Evolutionary conservation across 2,113 vertebrate genomes (phyloP), one percentile per base, ranked within the genome.

Genomic region (Triplophysa dalaica): DNA sequence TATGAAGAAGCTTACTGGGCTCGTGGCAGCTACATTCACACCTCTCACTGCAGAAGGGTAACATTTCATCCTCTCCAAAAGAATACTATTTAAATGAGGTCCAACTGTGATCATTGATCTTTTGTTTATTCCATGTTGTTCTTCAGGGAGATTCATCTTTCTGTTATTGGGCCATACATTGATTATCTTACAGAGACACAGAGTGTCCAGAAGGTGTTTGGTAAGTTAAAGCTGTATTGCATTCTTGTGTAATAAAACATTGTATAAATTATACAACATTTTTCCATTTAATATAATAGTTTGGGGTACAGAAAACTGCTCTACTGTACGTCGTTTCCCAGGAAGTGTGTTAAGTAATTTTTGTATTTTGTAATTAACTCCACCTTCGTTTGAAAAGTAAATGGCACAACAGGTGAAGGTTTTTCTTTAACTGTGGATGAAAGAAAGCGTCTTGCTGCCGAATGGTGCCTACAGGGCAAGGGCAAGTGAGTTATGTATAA

Each of bases 391-490:
- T 87, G 80, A 82, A 85, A 88, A 99, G 98, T 99, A 86, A 98
- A 99, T 33, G 97, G 98, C 77, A 98, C 97, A 13, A 99, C 97
- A 0, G 98, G 96, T 85, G 98, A 99, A 88, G 92, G 97, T 64
- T 87, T 95, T 88, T 97, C 98, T 68, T 91, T 99, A 21, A 95
- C 81, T 69, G 48, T 93, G 56, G 88, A 87, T 29, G 96, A 98
- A 88, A 95, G 96, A 85, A 95, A 96, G 86, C 83, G 14, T 67
- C 43, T 98, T 33, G 93, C 95, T 0, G 91, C 94, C 83, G 95
- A 94, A 29, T 99, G 97, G 97, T 91, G 97, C 79, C 70, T 50
- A 17, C 92, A 91, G 84, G 95, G 95, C 41, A 94, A 87, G 82
- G 89, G 90, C 83, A 95, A 93, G 94, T 95, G 84, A 93, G 94